Conservation (phyloP, 2,797 vertebrate species). For the Chaenodraco wilsoni region DNA sequence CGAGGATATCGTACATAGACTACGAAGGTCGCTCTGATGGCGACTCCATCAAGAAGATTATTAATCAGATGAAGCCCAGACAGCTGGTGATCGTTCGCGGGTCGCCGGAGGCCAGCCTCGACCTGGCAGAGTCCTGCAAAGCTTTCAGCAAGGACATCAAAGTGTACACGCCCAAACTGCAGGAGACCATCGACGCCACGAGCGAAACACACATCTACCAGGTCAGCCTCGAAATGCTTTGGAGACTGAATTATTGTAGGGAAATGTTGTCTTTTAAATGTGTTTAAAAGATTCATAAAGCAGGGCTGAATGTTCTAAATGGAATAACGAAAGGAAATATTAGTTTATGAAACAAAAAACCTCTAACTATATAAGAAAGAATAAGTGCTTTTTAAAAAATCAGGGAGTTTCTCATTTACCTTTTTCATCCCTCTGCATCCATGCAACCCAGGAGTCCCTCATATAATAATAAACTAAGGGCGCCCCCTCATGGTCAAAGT, state of each 20-base stretch:
- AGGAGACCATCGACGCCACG: conserved; percentile 96
- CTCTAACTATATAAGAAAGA: too few species aligned
- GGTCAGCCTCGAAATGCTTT: conserved; percentile 75
- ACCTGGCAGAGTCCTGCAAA: conserved; percentile 96
- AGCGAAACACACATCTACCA: conserved; percentile 99
- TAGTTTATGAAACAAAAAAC: too few species aligned
- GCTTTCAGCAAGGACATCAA: conserved; percentile 98
- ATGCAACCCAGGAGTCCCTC: too few species aligned
- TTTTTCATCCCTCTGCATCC: too few species aligned
- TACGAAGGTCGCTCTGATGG: conserved; percentile 99
- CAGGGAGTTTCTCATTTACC: too few species aligned
- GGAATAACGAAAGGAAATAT: too few species aligned
- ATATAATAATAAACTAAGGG: too few species aligned
- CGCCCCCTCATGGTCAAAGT: too few species aligned
- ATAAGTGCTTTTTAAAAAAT: too few species aligned
- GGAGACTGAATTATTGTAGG: background rate
- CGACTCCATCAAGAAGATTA: conserved; percentile 99
- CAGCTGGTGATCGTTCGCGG: conserved; percentile 95
- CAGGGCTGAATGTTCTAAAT: too few species aligned
- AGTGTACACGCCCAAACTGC: conserved; percentile 96
- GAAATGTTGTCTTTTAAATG: background rate
- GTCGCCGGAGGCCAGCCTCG: conserved; percentile 93
- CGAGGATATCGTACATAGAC: conserved; percentile 95
- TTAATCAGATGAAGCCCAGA: conserved; percentile 98
- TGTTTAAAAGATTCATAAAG: conserved; percentile 11